phyloP scores from a whole-genome alignment of 1,140 invertebrate genomes.

The Vanessa tameamea region DNA sequence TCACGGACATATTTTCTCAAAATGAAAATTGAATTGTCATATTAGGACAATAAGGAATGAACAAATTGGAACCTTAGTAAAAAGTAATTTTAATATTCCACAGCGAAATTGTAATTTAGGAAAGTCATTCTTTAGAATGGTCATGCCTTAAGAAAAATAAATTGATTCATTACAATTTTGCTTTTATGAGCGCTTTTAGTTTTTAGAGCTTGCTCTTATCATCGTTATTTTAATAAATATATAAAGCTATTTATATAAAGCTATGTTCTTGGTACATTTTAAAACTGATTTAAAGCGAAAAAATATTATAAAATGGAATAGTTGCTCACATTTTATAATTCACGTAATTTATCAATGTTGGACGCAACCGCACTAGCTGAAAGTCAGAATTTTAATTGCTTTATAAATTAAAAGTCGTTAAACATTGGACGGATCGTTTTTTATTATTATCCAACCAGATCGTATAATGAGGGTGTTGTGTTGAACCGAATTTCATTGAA shows the following conservation, averaged over 20 bases:
- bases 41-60: background rate
- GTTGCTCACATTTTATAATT: background rate
- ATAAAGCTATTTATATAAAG: no score
- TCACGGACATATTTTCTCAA: no score
- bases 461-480: background rate
- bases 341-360: constrained; percentile 2
- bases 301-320: no score
- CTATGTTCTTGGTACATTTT: no score
- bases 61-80: background rate
- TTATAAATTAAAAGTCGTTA: constrained; percentile 22
- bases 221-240: background rate
- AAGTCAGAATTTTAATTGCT: constrained; percentile 12
- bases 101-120: constrained; percentile 2
- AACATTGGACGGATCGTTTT: background rate
- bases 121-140: constrained; percentile 4
- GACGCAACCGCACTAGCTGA: background rate
- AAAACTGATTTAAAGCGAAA: no score
- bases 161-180: constrained; percentile 1
- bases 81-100: background rate
- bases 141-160: background rate
- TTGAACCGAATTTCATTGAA: background rate
- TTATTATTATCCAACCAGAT: background rate
- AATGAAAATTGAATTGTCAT: no score
- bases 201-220: background rate
- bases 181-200: background rate